These are phyloP conservation scores for Pseudorasbora parva DNA, from an alignment of 2,113 vertebrate genomes.

Conservation along the genomic window DNA sequence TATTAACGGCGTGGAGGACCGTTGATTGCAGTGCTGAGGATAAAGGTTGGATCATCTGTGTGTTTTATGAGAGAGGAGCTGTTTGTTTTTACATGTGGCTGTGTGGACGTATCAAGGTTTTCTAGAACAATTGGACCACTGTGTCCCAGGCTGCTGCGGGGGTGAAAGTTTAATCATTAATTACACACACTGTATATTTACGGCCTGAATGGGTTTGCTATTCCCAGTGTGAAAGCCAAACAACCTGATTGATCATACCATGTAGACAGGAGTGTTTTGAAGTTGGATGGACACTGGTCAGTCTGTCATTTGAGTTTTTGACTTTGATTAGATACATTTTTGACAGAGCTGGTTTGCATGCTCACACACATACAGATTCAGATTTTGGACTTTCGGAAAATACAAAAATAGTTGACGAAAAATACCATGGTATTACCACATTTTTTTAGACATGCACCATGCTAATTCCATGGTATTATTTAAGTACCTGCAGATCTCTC, in stretches of 20 bases:
- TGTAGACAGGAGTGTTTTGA: background rate
- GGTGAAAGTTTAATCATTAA: conserved; percentile 47
- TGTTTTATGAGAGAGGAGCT: conserved; percentile 38
- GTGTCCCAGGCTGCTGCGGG: background rate
- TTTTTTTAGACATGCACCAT: background rate
- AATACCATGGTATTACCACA: background rate
- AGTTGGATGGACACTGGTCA: background rate
- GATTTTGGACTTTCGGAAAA: background rate
- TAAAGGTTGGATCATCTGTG: conserved; percentile 68
- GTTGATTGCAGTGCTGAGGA: conserved; percentile 64
- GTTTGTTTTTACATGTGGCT: conserved; percentile 13
- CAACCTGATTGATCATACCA: background rate
- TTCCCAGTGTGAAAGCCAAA: conserved; percentile 18
- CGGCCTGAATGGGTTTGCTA: conserved; percentile 31
- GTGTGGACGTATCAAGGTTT: background rate
- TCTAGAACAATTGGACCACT: conserved; percentile 17
- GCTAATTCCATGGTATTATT: background rate
- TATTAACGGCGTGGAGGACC: conserved; percentile 80
- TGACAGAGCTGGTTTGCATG: background rate
- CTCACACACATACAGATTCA: conserved; percentile 1
- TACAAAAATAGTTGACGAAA: background rate
- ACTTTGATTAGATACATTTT: background rate
- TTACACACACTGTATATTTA: conserved; percentile 9
- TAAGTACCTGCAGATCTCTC: conserved; percentile 11
- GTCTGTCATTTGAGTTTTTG: background rate